Percentiles rank a stretch among this genome's conserved stretches.
phyloP scores from a whole-genome alignment of 2,888 invertebrate genomes.

The Diachrysia chrysitis region DNA sequence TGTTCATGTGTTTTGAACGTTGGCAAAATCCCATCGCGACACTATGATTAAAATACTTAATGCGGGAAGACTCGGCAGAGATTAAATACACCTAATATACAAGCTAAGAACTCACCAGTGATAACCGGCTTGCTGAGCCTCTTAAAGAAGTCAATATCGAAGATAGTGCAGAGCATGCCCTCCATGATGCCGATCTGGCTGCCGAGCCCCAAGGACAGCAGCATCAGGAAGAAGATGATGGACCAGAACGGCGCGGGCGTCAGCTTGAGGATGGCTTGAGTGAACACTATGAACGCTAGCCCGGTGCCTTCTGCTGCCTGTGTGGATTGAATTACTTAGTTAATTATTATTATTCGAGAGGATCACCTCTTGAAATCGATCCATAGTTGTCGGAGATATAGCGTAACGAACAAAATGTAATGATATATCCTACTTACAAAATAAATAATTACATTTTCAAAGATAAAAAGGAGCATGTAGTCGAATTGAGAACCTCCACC shows the following conservation, averaged over 20 bases:
- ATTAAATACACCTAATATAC: too few species aligned
- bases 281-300: conserved; percentile 98
- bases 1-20: too few species aligned
- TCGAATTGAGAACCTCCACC: too few species aligned
- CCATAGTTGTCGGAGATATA: too few species aligned
- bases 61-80: too few species aligned
- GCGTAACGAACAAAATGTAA: too few species aligned
- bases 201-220: conserved; percentile 97
- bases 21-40: too few species aligned
- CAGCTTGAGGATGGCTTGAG: conserved; percentile 97
- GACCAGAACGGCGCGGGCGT: conserved; percentile 99
- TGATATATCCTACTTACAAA: too few species aligned
- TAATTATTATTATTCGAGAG: too few species aligned
- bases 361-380: too few species aligned
- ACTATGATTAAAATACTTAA: too few species aligned
- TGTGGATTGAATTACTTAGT: conserved; percentile 53
- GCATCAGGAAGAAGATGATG: conserved; percentile 98
- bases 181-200: conserved; percentile 99
- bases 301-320: conserved; percentile 99
- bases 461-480: not conserved
- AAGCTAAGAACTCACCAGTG: conserved; percentile 90
- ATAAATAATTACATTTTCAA: too few species aligned
- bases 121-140: conserved; percentile 96
- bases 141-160: conserved; percentile 97
- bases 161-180: conserved; percentile 98